Percentiles rank a stretch among this genome's conserved stretches.
These are phyloP conservation scores for Laticauda laticaudata DNA, from an alignment of 2,113 vertebrate genomes.

Conservation along the genomic window DNA sequence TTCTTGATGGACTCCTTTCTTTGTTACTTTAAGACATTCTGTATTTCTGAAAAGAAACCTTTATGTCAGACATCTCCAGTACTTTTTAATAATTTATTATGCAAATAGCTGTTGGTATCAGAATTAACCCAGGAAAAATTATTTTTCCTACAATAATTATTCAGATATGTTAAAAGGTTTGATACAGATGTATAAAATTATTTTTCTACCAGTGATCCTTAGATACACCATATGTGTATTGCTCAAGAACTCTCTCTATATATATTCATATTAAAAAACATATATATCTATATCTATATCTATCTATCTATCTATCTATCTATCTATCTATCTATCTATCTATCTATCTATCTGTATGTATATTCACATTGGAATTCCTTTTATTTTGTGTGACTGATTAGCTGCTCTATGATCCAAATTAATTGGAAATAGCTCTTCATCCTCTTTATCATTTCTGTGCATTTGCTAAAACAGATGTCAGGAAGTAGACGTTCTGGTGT, in stretches of 20 bases:
- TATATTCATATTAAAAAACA: too few relatives aligned
- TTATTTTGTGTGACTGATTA: background rate
- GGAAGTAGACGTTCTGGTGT: background rate
- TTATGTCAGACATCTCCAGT: background rate
- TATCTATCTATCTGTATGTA: too few relatives aligned
- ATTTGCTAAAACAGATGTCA: background rate
- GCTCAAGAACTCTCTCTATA: background rate
- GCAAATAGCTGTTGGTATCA: background rate
- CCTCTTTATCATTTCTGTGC: background rate
- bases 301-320: too few relatives aligned
- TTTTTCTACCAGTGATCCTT: conserved; percentile 15
- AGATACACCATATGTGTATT: background rate
- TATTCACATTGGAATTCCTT: background rate
- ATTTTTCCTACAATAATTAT: background rate
- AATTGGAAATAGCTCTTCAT: background rate
- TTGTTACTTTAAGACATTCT: background rate
- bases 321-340: too few relatives aligned
- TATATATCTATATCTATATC: too few relatives aligned
- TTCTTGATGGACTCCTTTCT: background rate
- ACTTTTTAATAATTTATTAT: background rate
- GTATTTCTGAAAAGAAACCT: background rate
- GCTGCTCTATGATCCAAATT: background rate
- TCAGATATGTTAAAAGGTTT: background rate
- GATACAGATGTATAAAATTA: conserved; percentile 13
- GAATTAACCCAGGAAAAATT: background rate